A percentile compares a stretch with the other conserved stretches of the same genome.
Conservation (phyloP, 2,113 vertebrate species). For the Poicephalus meyeri region DNA sequence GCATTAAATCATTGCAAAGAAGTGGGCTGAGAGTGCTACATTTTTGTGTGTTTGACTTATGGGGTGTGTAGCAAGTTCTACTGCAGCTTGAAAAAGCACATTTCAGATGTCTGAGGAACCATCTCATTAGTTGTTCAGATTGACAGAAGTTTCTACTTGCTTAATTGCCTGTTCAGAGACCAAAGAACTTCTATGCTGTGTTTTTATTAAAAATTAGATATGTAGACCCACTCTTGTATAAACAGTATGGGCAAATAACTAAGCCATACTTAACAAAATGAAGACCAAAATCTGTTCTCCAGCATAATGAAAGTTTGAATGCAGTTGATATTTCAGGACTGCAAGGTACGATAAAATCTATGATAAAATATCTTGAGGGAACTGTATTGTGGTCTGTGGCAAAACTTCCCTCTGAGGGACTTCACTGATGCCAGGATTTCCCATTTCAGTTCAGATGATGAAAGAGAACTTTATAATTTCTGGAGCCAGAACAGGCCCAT, state of each 20-base stretch:
- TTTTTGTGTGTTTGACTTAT: conserved; percentile 36
- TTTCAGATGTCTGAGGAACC: conserved; percentile 29
- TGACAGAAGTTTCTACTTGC: background rate
- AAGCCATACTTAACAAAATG: background rate
- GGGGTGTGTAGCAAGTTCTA: background rate
- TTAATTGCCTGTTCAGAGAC: conserved; percentile 23
- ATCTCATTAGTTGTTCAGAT: conserved; percentile 18
- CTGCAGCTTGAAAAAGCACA: background rate
- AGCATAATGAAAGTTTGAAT: background rate
- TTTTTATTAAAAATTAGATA: conserved; percentile 42
- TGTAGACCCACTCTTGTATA: background rate
- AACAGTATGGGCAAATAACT: background rate
- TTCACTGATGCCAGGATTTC: background rate
- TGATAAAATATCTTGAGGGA: background rate
- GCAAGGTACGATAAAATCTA: background rate
- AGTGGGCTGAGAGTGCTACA: background rate
- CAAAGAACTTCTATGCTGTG: background rate
- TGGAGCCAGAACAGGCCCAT: background rate
- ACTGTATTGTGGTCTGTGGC: background rate
- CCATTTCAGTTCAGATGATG: background rate
- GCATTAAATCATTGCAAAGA: background rate
- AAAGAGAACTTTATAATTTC: background rate
- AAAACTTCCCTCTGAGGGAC: background rate
- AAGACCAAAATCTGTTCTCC: background rate
- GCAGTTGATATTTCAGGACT: background rate